phyloP scores from a whole-genome alignment of 2,113 vertebrate genomes.

The Helogale parvula region DNA sequence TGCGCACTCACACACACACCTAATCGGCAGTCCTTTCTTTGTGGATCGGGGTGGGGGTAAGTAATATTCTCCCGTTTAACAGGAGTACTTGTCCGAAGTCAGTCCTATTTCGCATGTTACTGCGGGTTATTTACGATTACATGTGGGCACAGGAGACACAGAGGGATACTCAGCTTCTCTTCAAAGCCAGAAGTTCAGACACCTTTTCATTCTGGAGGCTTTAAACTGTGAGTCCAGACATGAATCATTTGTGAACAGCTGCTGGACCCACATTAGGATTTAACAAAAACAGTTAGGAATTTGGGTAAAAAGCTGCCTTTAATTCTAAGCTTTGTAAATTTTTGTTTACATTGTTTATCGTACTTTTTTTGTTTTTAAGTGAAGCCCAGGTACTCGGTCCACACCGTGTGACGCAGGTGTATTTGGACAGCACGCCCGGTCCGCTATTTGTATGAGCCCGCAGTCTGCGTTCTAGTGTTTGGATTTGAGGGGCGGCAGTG shows the following conservation, averaged over 20 bases:
- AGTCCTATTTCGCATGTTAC: constrained; percentile 78
- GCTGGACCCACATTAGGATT: constrained; percentile 66
- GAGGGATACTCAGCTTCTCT: constrained; percentile 64
- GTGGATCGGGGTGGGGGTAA: constrained; percentile 77
- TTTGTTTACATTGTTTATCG: constrained; percentile 57
- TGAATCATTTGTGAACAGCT: constrained; percentile 72
- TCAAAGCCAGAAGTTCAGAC: constrained; percentile 70
- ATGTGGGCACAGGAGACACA: constrained; percentile 75
- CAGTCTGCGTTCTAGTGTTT: constrained; percentile 76
- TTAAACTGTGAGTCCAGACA: constrained; percentile 71
- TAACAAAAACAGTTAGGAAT: constrained; percentile 77
- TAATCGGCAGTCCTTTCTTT: constrained; percentile 84
- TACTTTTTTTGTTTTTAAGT: constrained; percentile 64
- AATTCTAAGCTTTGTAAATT: constrained; percentile 76
- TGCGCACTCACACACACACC: neutral
- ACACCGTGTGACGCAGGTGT: constrained; percentile 72
- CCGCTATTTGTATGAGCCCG: constrained; percentile 73
- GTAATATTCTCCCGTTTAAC: constrained; percentile 71
- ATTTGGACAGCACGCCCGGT: constrained; percentile 76
- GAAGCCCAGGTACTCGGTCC: constrained; percentile 84
- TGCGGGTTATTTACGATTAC: constrained; percentile 78
- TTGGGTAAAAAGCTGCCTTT: constrained; percentile 84
- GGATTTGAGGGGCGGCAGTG: constrained; percentile 78
- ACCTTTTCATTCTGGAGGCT: constrained; percentile 78
- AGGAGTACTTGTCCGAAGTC: constrained; percentile 81